Percentiles rank a stretch among this genome's conserved stretches.
Evolutionary conservation across 2,113 vertebrate genomes (phyloP).

Genomic region (Crotalus tigris): DNA sequence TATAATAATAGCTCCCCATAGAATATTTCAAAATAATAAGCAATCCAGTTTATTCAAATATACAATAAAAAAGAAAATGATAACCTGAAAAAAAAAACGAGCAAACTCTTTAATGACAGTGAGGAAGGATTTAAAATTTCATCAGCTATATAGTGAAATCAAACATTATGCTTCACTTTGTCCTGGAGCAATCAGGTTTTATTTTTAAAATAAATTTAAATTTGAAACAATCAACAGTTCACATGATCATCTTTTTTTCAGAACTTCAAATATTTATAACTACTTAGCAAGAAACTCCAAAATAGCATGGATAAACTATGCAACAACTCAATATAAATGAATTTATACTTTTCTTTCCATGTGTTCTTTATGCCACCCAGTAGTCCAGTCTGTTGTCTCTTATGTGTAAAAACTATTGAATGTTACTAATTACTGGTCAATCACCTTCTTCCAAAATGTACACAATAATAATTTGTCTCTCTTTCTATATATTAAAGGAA

Average conservation of each 20-base stretch:
- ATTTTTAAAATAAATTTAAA: neutral
- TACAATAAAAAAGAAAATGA: neutral
- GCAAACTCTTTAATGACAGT: neutral
- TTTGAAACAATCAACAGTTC: conserved; percentile 59
- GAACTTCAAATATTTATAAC: conserved; percentile 56
- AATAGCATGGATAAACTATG: conserved; percentile 65
- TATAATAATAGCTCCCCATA: neutral
- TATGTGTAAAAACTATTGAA: conserved; percentile 65
- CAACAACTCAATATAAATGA: conserved; percentile 69
- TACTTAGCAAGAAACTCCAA: conserved; percentile 68
- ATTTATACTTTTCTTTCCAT: conserved; percentile 69
- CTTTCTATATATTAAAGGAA: conserved; percentile 57
- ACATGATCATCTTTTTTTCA: conserved; percentile 42
- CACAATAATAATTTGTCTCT: conserved; percentile 52
- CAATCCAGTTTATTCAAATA: neutral
- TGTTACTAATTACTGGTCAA: conserved; percentile 69
- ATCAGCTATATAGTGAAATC: neutral
- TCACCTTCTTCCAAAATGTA: conserved; percentile 61
- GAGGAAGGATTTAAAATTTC: neutral
- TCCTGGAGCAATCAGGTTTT: conserved; percentile 50
- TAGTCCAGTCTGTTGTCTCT: conserved; percentile 59
- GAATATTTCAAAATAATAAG: neutral
- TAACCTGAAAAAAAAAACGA: neutral
- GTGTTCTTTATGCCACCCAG: conserved; percentile 62
- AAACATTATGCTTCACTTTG: conserved; percentile 26